phyloP scores from a whole-genome alignment of 2,888 invertebrate species.

The Tortrix viridana region DNA sequence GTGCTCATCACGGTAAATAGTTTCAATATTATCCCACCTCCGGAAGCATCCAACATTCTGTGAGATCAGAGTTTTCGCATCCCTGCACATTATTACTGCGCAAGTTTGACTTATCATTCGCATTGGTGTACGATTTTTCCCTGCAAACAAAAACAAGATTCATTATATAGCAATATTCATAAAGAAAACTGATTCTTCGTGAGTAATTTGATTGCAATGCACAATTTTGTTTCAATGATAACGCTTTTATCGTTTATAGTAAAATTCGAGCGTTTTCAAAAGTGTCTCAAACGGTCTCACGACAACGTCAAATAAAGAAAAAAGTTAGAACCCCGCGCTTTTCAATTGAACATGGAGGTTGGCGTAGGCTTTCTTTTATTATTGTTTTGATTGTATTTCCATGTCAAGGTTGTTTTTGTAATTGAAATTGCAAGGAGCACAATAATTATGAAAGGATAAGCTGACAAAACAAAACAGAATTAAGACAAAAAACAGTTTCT shows the following conservation, averaged over 20 bases:
- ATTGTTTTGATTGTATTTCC: not conserved
- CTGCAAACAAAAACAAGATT: conserved; percentile 54
- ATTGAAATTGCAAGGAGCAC: not conserved
- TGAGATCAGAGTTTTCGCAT: conserved; percentile 73
- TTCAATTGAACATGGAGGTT: not conserved
- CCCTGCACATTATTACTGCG: conserved; percentile 68
- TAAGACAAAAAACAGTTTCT: not conserved
- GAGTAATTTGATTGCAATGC: too few relatives aligned
- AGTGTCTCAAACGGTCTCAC: conserved; percentile 1
- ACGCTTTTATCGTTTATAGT: too few relatives aligned
- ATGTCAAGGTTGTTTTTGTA: not conserved
- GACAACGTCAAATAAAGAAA: conserved; percentile 6
- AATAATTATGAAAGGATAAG: not conserved
- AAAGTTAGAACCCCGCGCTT: conserved; percentile 2
- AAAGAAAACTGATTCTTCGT: too few relatives aligned
- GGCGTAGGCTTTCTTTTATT: not conserved
- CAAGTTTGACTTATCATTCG: conserved; percentile 63
- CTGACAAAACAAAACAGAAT: not conserved
- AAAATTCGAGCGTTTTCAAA: not conserved
- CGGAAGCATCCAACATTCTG: conserved; percentile 86
- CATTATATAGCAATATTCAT: too few relatives aligned
- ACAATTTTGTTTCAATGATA: too few relatives aligned
- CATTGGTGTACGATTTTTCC: conserved; percentile 73
- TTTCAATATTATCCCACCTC: conserved; percentile 66
- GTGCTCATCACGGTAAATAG: not conserved